Percentiles rank a stretch among this genome's conserved stretches.
These are phyloP conservation scores for Gobionotothen gibberifrons DNA, from an alignment of 2,797 vertebrate genomes.

Conservation along the genomic window DNA sequence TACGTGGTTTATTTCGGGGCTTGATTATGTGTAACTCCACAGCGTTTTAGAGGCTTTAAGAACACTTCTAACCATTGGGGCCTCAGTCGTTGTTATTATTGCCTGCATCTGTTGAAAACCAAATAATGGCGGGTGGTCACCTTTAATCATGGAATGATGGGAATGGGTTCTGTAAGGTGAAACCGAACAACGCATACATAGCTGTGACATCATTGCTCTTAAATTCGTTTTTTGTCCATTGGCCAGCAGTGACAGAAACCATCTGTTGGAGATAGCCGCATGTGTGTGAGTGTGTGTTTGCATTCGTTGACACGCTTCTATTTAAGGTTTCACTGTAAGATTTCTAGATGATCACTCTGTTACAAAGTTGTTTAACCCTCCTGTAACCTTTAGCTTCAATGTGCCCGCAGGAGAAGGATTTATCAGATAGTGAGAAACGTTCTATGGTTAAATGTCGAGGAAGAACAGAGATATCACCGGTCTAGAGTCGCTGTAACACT, in stretches of 20 bases:
- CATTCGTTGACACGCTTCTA: conserved; percentile 44
- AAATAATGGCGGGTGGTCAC: conserved; percentile 84
- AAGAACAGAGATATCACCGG: conserved; percentile 36
- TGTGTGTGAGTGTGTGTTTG: conserved; percentile 34
- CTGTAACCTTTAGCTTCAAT: conserved; percentile 16
- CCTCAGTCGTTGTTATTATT: conserved; percentile 77
- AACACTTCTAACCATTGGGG: conserved; percentile 62
- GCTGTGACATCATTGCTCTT: conserved; percentile 79
- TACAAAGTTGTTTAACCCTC: conserved; percentile 40
- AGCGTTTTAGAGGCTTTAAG: conserved; percentile 68
- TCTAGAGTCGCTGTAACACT: conserved; percentile 31
- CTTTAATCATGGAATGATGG: conserved; percentile 81
- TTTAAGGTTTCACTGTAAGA: conserved; percentile 20
- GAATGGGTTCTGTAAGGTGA: conserved; percentile 78
- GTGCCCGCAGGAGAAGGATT: conserved; percentile 34
- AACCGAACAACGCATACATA: conserved; percentile 55
- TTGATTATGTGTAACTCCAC: conserved; percentile 70
- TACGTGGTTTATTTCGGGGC: conserved; percentile 75
- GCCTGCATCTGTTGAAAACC: conserved; percentile 80
- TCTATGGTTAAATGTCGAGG: conserved; percentile 42
- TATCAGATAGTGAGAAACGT: conserved; percentile 45
- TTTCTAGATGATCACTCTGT: conserved; percentile 25
- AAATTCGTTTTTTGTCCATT: conserved; percentile 67
- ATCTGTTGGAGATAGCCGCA: conserved; percentile 63
- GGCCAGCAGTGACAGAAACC: conserved; percentile 59